Evolutionary conservation across 1,140 invertebrate genomes (phyloP).

Genomic region (Cyrtorhinus lividipennis): DNA sequence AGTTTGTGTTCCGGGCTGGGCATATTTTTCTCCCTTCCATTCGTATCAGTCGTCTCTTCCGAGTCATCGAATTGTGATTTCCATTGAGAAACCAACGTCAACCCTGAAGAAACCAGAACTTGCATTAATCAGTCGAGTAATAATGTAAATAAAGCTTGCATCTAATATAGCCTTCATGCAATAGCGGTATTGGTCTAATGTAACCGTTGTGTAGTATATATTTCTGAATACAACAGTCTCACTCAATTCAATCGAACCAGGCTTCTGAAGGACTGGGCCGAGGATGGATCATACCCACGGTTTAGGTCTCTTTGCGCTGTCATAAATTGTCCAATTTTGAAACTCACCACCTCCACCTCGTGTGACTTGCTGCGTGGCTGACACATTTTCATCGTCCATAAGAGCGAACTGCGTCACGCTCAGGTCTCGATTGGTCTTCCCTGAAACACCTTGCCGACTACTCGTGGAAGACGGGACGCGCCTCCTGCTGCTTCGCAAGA

Average conservation of each 20-base stretch:
- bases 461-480: slow-evolving; percentile 20
- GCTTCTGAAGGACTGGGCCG: no score
- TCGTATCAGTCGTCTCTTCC: slow-evolving; percentile 78
- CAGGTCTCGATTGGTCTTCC: slow-evolving; percentile 33
- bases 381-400: slow-evolving; percentile 85
- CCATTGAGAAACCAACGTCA: slow-evolving; percentile 80
- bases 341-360: slow-evolving; percentile 35
- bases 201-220: no score
- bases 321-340: no score
- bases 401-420: slow-evolving; percentile 79
- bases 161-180: no score
- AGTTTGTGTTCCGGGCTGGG: slow-evolving; percentile 51
- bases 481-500: slow-evolving; percentile 32
- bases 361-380: slow-evolving; percentile 64
- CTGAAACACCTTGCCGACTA: slow-evolving; percentile 16
- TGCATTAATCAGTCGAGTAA: not conserved
- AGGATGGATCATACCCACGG: no score
- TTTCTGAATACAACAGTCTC: no score
- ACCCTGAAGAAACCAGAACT: slow-evolving; percentile 35
- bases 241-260: no score
- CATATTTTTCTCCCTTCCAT: slow-evolving; percentile 69
- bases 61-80: slow-evolving; percentile 90
- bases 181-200: no score
- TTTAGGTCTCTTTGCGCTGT: no score
- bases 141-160: slow-evolving; percentile 9